Evolutionary conservation across 2,888 invertebrate genomes (phyloP).

Genomic region (Catocala fraxini): DNA sequence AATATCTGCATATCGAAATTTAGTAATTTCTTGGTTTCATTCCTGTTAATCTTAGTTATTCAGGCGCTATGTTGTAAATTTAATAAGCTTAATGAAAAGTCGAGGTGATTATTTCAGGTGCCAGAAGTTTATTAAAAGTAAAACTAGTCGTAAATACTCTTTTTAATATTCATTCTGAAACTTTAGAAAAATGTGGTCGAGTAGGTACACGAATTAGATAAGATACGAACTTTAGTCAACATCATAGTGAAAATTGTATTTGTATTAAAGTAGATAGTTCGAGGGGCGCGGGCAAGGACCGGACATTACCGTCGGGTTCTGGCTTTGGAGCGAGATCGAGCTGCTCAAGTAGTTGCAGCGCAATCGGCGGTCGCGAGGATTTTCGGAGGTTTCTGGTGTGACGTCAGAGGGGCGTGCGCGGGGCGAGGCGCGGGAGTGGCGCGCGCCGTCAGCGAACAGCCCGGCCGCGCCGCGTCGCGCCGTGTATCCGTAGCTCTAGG

Average conservation of each 20-base stretch:
- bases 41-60: no score
- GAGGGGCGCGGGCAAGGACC: slow-evolving; percentile 35
- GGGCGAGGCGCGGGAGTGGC: slow-evolving; percentile 60
- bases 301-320: slow-evolving; percentile 49
- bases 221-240: no score
- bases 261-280: background rate
- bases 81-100: no score
- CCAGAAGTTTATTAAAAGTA: no score
- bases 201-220: no score
- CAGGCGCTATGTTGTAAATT: no score
- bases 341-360: slow-evolving; percentile 68
- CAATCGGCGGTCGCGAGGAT: slow-evolving; percentile 69
- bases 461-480: slow-evolving; percentile 24
- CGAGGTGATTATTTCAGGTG: no score
- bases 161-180: no score
- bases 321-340: slow-evolving; percentile 48
- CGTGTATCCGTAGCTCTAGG: slow-evolving; percentile 63
- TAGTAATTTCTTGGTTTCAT: no score
- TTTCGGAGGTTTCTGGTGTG: slow-evolving; percentile 78
- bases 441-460: slow-evolving; percentile 60
- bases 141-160: no score
- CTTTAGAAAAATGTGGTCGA: no score
- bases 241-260: background rate
- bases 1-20: no score
- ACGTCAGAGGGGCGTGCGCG: slow-evolving; percentile 74